Evolutionary conservation across 2,113 vertebrate species (phyloP).

Genomic region (Oncorhynchus kisutch): DNA sequence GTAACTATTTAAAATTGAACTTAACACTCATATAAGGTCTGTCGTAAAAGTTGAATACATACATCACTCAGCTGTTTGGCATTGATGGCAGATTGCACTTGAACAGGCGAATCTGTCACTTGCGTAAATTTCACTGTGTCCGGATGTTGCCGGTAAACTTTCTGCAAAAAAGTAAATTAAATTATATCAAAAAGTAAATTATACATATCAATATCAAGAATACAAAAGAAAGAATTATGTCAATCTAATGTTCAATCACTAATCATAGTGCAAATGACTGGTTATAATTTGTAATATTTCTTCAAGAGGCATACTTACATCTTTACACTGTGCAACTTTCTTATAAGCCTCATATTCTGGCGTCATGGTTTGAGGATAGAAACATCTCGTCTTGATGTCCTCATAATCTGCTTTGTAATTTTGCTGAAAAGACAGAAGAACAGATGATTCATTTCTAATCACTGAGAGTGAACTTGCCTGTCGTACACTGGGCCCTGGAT

Average conservation of each 20-base stretch:
- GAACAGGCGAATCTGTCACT: slow-evolving; percentile 85
- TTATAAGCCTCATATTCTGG: slow-evolving; percentile 89
- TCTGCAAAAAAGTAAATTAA: slow-evolving; percentile 68
- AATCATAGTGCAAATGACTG: not conserved
- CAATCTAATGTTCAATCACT: not conserved
- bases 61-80: slow-evolving; percentile 93
- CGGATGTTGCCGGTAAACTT: slow-evolving; percentile 87
- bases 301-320: slow-evolving; percentile 75
- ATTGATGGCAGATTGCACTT: slow-evolving; percentile 89
- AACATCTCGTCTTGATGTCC: slow-evolving; percentile 88
- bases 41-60: slow-evolving; percentile 44
- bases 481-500: not conserved
- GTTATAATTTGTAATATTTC: not conserved
- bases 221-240: not conserved
- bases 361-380: slow-evolving; percentile 94
- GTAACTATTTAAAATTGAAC: not conserved
- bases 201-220: not conserved
- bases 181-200: not conserved
- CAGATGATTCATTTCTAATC: not conserved
- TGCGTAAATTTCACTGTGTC: slow-evolving; percentile 90
- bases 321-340: slow-evolving; percentile 85
- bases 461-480: not conserved
- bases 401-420: slow-evolving; percentile 94
- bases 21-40: not conserved
- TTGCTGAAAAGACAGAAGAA: slow-evolving; percentile 76